Evolutionary conservation across 2,113 vertebrate species (phyloP).

Genomic region (Oreochromis aureus): DNA sequence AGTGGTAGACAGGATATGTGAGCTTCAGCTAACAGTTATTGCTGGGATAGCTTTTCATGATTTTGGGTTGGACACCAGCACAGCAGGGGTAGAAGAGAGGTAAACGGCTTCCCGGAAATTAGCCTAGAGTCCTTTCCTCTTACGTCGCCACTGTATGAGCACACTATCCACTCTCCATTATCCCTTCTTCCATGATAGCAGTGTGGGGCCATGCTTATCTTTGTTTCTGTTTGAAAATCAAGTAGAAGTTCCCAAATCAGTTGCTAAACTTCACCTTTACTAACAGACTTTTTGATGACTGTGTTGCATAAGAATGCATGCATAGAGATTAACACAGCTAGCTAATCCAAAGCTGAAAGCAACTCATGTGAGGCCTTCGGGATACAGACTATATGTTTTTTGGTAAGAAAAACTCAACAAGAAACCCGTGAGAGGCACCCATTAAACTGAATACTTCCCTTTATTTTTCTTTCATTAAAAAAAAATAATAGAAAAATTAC

Average conservation of each 20-base stretch:
- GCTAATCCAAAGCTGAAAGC: not conserved
- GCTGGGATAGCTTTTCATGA: not conserved
- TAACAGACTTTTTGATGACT: not conserved
- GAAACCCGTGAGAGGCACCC: not conserved
- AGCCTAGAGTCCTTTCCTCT: constrained; percentile 1
- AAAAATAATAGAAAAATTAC: not conserved
- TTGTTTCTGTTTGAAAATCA: not conserved
- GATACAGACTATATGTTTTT: not conserved
- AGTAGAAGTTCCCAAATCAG: not conserved
- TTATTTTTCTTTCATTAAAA: not conserved
- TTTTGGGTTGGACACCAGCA: not conserved
- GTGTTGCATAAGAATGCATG: not conserved
- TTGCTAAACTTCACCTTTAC: not conserved
- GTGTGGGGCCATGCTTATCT: not conserved
- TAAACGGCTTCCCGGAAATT: not conserved
- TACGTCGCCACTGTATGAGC: not conserved
- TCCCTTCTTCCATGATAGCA: not conserved
- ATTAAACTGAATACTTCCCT: not conserved
- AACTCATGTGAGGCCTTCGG: not conserved
- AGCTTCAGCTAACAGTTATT: not conserved
- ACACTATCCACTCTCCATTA: not conserved
- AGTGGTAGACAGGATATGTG: not conserved
- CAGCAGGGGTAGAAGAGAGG: not conserved
- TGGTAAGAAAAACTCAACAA: not conserved
- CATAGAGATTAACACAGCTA: not conserved